phyloP scores from a whole-genome alignment of 2,113 vertebrate genomes.

The Corythornis madagascariensis region DNA sequence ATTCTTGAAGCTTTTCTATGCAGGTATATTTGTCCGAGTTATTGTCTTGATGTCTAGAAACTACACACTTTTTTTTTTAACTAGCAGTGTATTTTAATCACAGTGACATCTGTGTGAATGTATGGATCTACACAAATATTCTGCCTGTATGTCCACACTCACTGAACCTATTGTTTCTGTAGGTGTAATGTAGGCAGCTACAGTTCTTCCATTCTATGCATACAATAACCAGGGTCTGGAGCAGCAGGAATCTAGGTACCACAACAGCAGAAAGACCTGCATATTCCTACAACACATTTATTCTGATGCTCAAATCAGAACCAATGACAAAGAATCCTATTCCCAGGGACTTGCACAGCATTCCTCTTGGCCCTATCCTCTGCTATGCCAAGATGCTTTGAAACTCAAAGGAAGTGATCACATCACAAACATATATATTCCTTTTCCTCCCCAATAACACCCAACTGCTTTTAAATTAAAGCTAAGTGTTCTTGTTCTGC shows the following conservation, averaged over 20 bases:
- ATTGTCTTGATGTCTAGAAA: neutral
- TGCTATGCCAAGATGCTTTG: neutral
- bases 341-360: neutral
- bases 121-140: neutral
- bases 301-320: neutral
- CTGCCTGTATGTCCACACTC: neutral
- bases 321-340: neutral
- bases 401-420: neutral
- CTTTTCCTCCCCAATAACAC: neutral
- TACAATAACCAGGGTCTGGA: neutral
- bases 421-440: accelerated
- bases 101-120: neutral
- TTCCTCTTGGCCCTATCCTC: neutral
- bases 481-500: neutral
- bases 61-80: neutral
- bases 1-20: neutral
- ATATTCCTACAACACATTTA: neutral
- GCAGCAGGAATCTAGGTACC: neutral
- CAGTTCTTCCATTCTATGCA: neutral
- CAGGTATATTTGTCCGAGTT: neutral
- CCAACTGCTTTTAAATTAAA: neutral
- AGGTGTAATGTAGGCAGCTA: neutral
- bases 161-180: neutral
- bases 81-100: neutral
- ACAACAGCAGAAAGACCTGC: neutral